phyloP scores from a whole-genome alignment of 2,113 vertebrate species.

The Entelurus aequoreus region DNA sequence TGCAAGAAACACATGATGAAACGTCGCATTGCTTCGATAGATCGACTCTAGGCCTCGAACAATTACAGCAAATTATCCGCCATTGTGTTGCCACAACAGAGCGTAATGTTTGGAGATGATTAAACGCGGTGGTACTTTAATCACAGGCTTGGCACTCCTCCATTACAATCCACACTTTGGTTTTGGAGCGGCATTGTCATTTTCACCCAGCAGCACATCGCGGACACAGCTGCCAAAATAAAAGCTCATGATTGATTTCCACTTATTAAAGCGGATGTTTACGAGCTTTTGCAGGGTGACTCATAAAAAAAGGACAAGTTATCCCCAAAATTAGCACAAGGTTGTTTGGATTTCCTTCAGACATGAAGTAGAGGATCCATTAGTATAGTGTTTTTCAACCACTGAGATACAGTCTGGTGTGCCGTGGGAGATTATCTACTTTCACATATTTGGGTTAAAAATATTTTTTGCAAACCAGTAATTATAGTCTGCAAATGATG shows the following conservation, averaged over 20 bases:
- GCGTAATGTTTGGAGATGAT: constrained; percentile 10
- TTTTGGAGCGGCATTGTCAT: constrained; percentile 29
- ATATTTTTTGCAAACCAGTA: too few relatives aligned
- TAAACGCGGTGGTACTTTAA: constrained; percentile 36
- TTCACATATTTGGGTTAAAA: too few relatives aligned
- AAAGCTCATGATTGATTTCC: constrained; percentile 40
- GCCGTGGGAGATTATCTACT: too few relatives aligned
- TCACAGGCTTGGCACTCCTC: constrained; percentile 39
- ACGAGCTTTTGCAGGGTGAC: constrained; percentile 20
- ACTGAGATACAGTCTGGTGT: too few relatives aligned
- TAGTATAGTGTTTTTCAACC: too few relatives aligned
- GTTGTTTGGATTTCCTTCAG: too few relatives aligned
- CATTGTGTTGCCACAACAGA: neutral
- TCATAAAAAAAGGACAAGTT: constrained; percentile 6
- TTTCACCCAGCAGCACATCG: constrained; percentile 25
- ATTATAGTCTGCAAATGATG: too few relatives aligned
- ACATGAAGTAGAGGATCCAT: too few relatives aligned
- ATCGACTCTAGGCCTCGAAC: neutral
- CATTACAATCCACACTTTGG: constrained; percentile 25
- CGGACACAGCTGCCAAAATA: constrained; percentile 41
- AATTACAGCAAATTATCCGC: neutral
- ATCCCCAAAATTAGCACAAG: constrained; percentile 6
- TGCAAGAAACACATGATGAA: constrained; percentile 43
- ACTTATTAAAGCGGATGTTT: constrained; percentile 29
- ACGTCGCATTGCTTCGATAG: neutral